A percentile compares a stretch with the other conserved stretches of the same genome.
Evolutionary conservation across 2,797 vertebrate species (phyloP).

Genomic region (Lateolabrax maculatus): DNA sequence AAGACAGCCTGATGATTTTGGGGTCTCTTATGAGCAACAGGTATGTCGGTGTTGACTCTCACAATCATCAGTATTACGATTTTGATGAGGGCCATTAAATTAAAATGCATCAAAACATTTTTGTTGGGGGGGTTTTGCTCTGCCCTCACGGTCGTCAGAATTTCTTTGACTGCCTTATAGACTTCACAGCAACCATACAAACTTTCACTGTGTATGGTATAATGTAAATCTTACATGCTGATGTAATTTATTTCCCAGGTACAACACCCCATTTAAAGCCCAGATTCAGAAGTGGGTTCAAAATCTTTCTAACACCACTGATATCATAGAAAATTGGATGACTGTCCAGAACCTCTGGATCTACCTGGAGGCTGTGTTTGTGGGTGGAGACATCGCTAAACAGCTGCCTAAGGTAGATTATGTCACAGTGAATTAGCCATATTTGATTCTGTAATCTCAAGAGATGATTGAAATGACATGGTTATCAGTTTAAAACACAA

Average conservation of each 20-base stretch:
- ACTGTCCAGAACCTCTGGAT: slow-evolving; percentile 99
- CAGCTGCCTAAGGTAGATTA: slow-evolving; percentile 94
- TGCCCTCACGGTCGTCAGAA: not conserved
- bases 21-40: slow-evolving; percentile 96
- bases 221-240: not conserved
- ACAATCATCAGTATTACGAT: not conserved
- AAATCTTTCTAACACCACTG: slow-evolving; percentile 93
- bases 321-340: slow-evolving; percentile 98
- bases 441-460: not conserved
- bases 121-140: not conserved
- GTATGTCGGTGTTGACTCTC: slow-evolving; percentile 69
- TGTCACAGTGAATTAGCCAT: not conserved
- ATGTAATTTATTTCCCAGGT: slow-evolving; percentile 81
- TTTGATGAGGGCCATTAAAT: not conserved
- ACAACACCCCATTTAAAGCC: slow-evolving; percentile 94
- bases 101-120: not conserved
- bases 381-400: slow-evolving; percentile 97
- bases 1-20: slow-evolving; percentile 96
- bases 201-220: not conserved
- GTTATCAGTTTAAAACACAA: not conserved
- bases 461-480: not conserved
- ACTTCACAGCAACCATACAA: not conserved
- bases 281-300: slow-evolving; percentile 99
- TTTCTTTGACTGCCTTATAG: not conserved
- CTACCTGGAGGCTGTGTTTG: slow-evolving; percentile 97